These are phyloP conservation scores for Drosophila tsacasi DNA, from an alignment of 1,140 invertebrate species.

Conservation along the genomic window DNA sequence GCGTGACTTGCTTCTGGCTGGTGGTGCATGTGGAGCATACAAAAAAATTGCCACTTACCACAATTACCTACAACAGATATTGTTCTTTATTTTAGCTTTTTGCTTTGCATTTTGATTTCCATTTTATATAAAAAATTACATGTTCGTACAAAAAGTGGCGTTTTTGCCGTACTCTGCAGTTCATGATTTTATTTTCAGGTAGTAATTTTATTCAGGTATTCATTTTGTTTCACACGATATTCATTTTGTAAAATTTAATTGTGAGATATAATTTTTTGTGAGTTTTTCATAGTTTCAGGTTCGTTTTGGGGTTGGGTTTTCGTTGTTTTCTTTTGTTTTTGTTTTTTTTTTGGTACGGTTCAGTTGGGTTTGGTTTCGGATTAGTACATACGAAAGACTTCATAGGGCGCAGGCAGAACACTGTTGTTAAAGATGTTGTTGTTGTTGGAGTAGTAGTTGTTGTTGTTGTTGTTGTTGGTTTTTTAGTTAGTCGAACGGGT, in stretches of 20 bases:
- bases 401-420: slow-evolving; percentile 84
- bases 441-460: slow-evolving; percentile 30
- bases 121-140: slow-evolving; percentile 58
- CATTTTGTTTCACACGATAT: slow-evolving; percentile 65
- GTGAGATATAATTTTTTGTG: slow-evolving; percentile 61
- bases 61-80: slow-evolving; percentile 42
- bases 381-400: slow-evolving; percentile 85
- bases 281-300: slow-evolving; percentile 36
- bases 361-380: slow-evolving; percentile 37
- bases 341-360: slow-evolving; percentile 28
- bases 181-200: slow-evolving; percentile 40
- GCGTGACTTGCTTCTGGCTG: slow-evolving; percentile 13
- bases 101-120: slow-evolving; percentile 32
- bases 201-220: slow-evolving; percentile 60
- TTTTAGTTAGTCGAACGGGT: slow-evolving; percentile 71
- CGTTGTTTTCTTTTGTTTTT: slow-evolving; percentile 16
- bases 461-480: slow-evolving; percentile 42
- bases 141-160: slow-evolving; percentile 63
- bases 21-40: slow-evolving; percentile 35
- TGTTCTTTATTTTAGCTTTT: neutral
- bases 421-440: slow-evolving; percentile 46
- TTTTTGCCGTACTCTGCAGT: slow-evolving; percentile 35
- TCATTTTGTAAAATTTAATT: slow-evolving; percentile 60
- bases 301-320: slow-evolving; percentile 18
- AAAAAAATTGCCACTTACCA: slow-evolving; percentile 79